Conservation (phyloP, 2,888 invertebrate genomes). For the Zaprionus bogoriensis region DNA sequence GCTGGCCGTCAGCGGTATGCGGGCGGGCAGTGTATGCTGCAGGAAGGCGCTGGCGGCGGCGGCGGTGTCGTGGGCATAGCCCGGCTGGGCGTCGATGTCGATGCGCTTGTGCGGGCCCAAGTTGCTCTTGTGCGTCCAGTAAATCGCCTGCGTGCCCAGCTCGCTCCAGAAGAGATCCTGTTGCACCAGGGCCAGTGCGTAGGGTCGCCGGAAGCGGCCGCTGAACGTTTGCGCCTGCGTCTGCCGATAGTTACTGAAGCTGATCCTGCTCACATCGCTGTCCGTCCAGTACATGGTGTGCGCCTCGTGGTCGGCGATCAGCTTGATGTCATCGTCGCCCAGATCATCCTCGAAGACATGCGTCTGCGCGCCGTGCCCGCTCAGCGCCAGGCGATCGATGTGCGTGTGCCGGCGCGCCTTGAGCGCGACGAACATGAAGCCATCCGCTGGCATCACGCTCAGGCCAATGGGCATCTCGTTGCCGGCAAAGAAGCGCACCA, state of each 20-base stretch:
- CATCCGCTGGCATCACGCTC: conserved; percentile 84
- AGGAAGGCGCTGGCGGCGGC: conserved; percentile 8
- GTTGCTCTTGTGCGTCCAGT: conserved; percentile 85
- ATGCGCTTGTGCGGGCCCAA: conserved; percentile 78
- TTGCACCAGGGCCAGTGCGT: conserved; percentile 86
- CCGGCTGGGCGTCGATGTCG: conserved; percentile 66
- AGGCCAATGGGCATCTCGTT: conserved; percentile 87
- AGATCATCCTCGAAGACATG: conserved; percentile 81
- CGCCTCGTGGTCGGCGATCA: conserved; percentile 83
- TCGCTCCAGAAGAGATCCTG: conserved; percentile 89
- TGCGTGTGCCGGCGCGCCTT: conserved; percentile 83
- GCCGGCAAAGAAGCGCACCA: conserved; percentile 85
- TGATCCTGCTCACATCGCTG: conserved; percentile 86
- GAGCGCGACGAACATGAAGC: conserved; percentile 86
- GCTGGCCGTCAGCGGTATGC: conserved; percentile 68
- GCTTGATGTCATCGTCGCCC: conserved; percentile 80
- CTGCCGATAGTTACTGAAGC: conserved; percentile 86
- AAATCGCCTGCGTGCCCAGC: conserved; percentile 84
- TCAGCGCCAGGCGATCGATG: conserved; percentile 88
- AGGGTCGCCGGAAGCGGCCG: conserved; percentile 83
- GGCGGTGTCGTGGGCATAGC: background rate
- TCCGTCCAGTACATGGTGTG: conserved; percentile 88
- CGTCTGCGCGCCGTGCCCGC: conserved; percentile 84
- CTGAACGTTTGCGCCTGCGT: conserved; percentile 83
- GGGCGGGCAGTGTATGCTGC: conserved; percentile 45